These are phyloP conservation scores for Psilopsiagon aurifrons DNA, from an alignment of 2,113 vertebrate species.

Conservation along the genomic window DNA sequence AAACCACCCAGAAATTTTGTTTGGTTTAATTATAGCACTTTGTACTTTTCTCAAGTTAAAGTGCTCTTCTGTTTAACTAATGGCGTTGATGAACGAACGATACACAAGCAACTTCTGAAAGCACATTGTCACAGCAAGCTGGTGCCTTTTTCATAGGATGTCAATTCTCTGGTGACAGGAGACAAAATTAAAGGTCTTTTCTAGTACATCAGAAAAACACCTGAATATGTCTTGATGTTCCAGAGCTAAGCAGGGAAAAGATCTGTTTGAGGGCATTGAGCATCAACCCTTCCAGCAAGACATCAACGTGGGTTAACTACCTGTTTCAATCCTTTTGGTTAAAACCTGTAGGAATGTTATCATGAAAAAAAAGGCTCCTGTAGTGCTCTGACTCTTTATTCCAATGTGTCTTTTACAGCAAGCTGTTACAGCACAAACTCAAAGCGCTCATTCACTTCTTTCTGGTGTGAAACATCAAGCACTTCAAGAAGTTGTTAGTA, in stretches of 20 bases:
- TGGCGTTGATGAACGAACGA: not conserved
- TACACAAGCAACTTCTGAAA: not conserved
- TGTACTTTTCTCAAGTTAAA: not conserved
- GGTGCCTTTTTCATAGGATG: not conserved
- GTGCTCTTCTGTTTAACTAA: slow-evolving; percentile 6
- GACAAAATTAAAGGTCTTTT: not conserved
- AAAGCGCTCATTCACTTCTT: not conserved
- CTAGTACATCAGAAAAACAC: not conserved
- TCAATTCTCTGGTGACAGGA: not conserved
- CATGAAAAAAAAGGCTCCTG: not conserved
- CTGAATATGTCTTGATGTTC: not conserved
- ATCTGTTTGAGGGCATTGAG: not conserved
- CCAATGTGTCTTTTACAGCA: not conserved
- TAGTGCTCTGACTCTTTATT: not conserved
- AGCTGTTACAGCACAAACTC: not conserved
- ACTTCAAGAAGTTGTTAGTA: not conserved
- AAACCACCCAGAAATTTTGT: not conserved
- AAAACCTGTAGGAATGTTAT: not conserved
- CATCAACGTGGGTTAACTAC: not conserved
- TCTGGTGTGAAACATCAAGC: not conserved
- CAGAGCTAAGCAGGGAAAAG: not conserved
- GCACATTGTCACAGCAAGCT: not conserved
- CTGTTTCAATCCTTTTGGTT: not conserved
- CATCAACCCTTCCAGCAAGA: not conserved
- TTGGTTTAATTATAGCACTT: slow-evolving; percentile 21